These are phyloP conservation scores for Serinus canaria DNA, from an alignment of 2,113 vertebrate species.

Conservation along the genomic window DNA sequence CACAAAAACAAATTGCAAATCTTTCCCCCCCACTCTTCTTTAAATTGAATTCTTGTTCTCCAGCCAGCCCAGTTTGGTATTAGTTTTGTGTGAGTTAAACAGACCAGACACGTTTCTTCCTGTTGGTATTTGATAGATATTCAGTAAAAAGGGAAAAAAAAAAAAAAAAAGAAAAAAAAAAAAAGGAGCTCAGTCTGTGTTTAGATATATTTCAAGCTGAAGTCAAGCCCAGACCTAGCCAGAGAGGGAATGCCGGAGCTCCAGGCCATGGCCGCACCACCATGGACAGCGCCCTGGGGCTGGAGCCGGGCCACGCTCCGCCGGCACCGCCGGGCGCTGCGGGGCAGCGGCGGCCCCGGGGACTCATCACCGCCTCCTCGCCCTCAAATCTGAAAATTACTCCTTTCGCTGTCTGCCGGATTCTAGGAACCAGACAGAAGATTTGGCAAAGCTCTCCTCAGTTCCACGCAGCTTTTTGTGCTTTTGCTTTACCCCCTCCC, in stretches of 20 bases:
- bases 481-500: neutral
- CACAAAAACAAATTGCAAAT: neutral
- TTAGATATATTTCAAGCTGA: neutral
- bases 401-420: neutral
- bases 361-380: neutral
- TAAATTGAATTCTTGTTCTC: constrained; percentile 33
- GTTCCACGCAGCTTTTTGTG: neutral
- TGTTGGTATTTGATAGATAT: neutral
- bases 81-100: constrained; percentile 14
- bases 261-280: neutral
- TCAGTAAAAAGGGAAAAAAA: neutral
- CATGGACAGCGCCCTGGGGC: neutral
- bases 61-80: constrained; percentile 32
- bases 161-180: neutral
- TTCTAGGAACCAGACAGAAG: constrained; percentile 35
- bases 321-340: neutral
- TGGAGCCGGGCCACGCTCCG: neutral
- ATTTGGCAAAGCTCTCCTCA: neutral
- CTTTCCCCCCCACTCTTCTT: neutral
- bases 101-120: constrained; percentile 15
- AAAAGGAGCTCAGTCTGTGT: neutral
- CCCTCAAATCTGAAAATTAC: neutral
- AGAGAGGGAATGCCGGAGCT: neutral
- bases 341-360: neutral
- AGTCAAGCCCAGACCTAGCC: neutral